phyloP scores from a whole-genome alignment of 1,140 invertebrate genomes.

The Dendrolimus punctatus region DNA sequence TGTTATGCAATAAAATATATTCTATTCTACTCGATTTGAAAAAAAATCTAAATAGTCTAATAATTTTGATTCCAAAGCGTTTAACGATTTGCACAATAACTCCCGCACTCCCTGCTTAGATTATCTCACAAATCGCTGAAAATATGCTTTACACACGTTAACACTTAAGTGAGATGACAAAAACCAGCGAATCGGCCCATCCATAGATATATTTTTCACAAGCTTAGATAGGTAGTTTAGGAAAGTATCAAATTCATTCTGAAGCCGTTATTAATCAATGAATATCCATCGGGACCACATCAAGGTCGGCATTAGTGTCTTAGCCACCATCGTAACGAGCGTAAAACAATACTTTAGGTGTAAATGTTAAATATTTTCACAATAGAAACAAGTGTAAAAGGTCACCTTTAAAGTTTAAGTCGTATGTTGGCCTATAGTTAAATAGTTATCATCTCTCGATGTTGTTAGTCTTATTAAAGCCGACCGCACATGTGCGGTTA shows the following conservation, averaged over 20 bases:
- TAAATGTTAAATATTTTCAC: constrained; percentile 30
- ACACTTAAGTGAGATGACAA: constrained; percentile 10
- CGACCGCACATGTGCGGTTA: too few species aligned
- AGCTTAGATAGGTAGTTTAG: constrained; percentile 47
- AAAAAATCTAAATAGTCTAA: too few species aligned
- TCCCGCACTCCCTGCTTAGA: too few species aligned
- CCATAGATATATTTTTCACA: constrained; percentile 41
- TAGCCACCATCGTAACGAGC: constrained; percentile 6
- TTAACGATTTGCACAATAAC: too few species aligned
- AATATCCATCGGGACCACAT: constrained; percentile 18
- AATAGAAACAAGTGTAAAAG: constrained; percentile 15
- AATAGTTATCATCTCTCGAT: constrained; percentile 4
- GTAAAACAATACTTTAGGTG: constrained; percentile 22
- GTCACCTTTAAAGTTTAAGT: not conserved
- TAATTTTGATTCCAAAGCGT: too few species aligned
- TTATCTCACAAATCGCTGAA: constrained; percentile 8
- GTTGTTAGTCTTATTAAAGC: constrained; percentile 2
- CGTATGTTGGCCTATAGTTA: constrained; percentile 7
- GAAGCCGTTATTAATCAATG: constrained; percentile 10
- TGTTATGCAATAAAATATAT: too few species aligned
- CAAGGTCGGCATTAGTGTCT: constrained; percentile 9
- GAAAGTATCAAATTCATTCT: constrained; percentile 30
- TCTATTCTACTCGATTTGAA: too few species aligned
- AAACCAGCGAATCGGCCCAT: constrained; percentile 24
- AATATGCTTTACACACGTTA: constrained; percentile 16